A percentile compares a stretch with the other conserved stretches of the same genome.
Evolutionary conservation across 2,888 invertebrate species (phyloP).

Genomic region (Coenonympha arcania): DNA sequence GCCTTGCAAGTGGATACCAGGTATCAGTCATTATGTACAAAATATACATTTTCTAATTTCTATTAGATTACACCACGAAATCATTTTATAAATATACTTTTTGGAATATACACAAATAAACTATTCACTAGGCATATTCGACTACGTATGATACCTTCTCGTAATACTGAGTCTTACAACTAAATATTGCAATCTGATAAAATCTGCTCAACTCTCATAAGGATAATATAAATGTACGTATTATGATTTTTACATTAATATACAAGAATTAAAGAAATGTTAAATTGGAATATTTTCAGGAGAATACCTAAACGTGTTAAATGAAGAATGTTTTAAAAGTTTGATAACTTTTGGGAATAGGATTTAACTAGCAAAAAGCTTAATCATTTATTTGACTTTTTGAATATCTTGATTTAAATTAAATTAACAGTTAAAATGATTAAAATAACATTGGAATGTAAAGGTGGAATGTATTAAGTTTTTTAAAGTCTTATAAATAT

Average conservation of each 20-base stretch:
- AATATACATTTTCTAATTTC: conserved; percentile 46
- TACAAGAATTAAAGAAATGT: conserved; percentile 51
- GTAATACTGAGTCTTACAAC: conserved; percentile 69
- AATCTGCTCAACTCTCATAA: conserved; percentile 70
- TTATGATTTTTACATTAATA: conserved; percentile 63
- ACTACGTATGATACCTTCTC: too few species aligned
- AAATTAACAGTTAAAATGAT: too few species aligned
- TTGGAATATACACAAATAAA: conserved; percentile 65
- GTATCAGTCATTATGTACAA: conserved; percentile 50
- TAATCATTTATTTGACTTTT: neutral
- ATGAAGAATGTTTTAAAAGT: too few species aligned
- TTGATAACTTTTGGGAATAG: neutral
- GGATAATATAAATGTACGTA: too few species aligned
- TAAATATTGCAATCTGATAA: conserved; percentile 74
- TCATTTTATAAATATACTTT: conserved; percentile 48
- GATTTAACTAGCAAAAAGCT: neutral
- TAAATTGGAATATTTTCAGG: conserved; percentile 49
- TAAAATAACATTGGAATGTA: neutral
- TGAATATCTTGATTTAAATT: neutral
- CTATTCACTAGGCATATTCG: conserved; percentile 60
- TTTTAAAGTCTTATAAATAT: neutral
- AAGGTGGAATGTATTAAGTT: neutral
- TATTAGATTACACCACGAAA: conserved; percentile 26
- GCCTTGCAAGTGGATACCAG: conserved; percentile 6
- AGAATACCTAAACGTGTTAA: neutral